A percentile compares a stretch with the other conserved stretches of the same genome.
phyloP scores from a whole-genome alignment of 2,113 vertebrate genomes.

The Leptobrachium leishanense region DNA sequence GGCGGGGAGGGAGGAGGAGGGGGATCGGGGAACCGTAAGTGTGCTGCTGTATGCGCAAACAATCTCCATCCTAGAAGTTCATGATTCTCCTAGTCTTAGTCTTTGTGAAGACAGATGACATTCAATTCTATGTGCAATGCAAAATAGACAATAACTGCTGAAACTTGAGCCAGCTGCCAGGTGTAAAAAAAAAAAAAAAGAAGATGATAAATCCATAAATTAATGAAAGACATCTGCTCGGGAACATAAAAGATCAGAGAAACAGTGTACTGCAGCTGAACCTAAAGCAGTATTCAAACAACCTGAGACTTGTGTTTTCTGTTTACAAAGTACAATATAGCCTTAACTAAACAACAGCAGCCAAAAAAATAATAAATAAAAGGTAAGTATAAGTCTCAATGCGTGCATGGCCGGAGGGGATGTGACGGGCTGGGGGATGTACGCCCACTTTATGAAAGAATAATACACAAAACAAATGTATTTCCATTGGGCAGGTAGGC shows the following conservation, averaged over 20 bases:
- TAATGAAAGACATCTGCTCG: conserved; percentile 96
- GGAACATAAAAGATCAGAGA: conserved; percentile 88
- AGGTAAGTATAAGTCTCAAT: conserved; percentile 55
- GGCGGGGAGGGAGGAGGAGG: conserved; percentile 53
- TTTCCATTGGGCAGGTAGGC: not conserved
- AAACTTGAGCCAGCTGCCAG: conserved; percentile 94
- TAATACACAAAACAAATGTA: no score
- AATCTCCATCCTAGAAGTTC: conserved; percentile 73
- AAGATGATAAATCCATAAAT: conserved; percentile 96
- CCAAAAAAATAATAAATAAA: conserved; percentile 54
- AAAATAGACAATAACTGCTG: conserved; percentile 88
- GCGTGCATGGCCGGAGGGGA: conserved; percentile 21
- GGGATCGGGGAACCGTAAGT: conserved; percentile 42
- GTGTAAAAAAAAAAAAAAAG: conserved; percentile 87
- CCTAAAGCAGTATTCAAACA: conserved; percentile 82
- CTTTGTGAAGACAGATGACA: conserved; percentile 87
- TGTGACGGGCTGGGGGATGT: not conserved
- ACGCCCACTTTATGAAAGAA: not conserved
- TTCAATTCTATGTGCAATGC: conserved; percentile 83
- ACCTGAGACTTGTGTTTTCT: conserved; percentile 68
- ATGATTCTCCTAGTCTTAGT: conserved; percentile 74
- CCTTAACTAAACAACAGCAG: conserved; percentile 61
- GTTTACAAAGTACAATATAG: conserved; percentile 61
- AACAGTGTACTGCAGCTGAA: conserved; percentile 78
- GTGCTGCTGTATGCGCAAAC: conserved; percentile 70